Base-by-base conservation (phyloP, 92 coral and sea anemone genomes). In the Parazoanthus darwini region DNA sequence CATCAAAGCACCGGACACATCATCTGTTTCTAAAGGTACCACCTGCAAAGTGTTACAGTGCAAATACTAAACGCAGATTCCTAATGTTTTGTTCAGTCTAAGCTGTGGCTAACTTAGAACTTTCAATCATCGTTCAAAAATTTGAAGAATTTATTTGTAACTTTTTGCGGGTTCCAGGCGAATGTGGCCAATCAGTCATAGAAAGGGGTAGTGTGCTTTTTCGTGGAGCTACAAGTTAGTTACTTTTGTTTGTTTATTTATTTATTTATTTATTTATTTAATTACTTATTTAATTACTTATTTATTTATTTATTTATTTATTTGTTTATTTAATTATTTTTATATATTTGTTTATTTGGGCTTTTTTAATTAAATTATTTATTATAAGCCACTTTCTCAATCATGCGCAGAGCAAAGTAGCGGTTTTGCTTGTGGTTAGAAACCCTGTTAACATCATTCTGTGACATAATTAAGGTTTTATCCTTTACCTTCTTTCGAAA, bases 1-100 rank as follows among this genome's bases (percentile, higher is more conserved):
- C 89, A 82, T 88, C 43, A 95, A 70, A 6, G 94, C 91, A 16
- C 88, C 88, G 4, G 91, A 85, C 29, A 95, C 83, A 79, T 95
- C 93, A 23, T 85, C 58, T n/a, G 93, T 82, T 54, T 88, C 87
- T 80, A 94, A 82, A 36, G 98, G 92, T 35, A 88, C 86, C 65
- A 94, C 98, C 98, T 94, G 25, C 35, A 15, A 77, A 3, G 42
- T 50, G 51, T 4, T 18, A 22, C 68, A 63, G n/a, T 29, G 13
- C 16, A 29, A 26, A 33, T 6, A 33, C 77, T 36, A 33, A 72
- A 33, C 20, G 39, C 70, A 63, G 59, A 63, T 63, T 3, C 6
- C 4, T 20, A 2, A 18, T 20, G 20, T 20, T 63, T 63, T 63
- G 25, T 20, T 26, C 70, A 63, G 1, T 9, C 26, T 63, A 63